phyloP scores from a whole-genome alignment of 2,113 vertebrate species.

The Plestiodon gilberti region DNA sequence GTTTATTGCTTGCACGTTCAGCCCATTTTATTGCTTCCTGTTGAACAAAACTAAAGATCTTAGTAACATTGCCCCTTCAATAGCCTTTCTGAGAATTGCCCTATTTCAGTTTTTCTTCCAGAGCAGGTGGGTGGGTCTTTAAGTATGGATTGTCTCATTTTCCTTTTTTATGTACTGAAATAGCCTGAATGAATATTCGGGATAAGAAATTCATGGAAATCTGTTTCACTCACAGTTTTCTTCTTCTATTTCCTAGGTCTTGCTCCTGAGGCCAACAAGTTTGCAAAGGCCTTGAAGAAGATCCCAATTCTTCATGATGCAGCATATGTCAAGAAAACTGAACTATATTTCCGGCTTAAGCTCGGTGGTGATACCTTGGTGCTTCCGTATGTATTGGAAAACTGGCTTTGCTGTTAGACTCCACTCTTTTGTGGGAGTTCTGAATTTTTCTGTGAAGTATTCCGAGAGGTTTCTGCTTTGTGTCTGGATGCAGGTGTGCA shows the following conservation, averaged over 20 bases:
- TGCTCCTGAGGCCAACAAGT: constrained; percentile 81
- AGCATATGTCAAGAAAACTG: constrained; percentile 73
- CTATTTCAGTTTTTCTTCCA: no score
- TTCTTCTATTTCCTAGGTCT: constrained; percentile 76
- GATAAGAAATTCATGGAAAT: background rate
- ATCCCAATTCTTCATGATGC: constrained; percentile 90
- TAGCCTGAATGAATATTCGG: background rate
- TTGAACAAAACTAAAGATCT: no score
- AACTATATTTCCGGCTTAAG: constrained; percentile 61
- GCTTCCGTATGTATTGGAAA: constrained; percentile 86
- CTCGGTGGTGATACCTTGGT: constrained; percentile 81
- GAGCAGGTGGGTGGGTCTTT: no score
- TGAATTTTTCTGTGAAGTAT: background rate
- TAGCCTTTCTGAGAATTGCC: no score
- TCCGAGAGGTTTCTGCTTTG: background rate
- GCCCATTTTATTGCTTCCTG: no score
- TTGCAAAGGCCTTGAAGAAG: constrained; percentile 79
- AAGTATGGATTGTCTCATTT: no score
- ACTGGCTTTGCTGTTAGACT: background rate
- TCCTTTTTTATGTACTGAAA: no score
- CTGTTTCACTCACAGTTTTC: background rate
- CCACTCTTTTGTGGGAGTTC: background rate
- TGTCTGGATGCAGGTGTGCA: no score
- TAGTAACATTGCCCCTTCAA: no score
- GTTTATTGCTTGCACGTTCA: no score